These are phyloP conservation scores for Scyliorhinus canicula DNA, from an alignment of 2,797 vertebrate species.

Conservation along the genomic window DNA sequence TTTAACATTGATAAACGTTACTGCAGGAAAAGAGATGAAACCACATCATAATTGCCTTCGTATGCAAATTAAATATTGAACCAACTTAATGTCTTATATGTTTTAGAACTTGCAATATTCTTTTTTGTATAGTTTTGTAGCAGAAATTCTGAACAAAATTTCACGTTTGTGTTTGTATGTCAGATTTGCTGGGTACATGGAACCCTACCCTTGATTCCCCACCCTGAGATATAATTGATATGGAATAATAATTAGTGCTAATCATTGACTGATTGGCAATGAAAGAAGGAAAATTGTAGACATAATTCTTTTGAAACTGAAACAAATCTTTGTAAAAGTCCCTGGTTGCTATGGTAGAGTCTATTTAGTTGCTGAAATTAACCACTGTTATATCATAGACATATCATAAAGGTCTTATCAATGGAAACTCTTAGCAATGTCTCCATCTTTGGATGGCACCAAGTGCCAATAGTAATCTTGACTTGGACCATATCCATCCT, in stretches of 20 bases:
- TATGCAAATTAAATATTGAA: not conserved
- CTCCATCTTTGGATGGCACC: not conserved
- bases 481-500: not conserved
- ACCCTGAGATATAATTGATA: not conserved
- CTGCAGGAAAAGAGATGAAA: not conserved
- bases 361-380: not conserved
- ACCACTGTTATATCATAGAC: constrained; percentile 21
- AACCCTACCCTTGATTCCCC: not conserved
- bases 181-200: not conserved
- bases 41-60: not conserved
- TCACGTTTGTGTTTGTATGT: not conserved
- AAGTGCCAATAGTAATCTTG: not conserved
- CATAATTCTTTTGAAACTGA: not conserved
- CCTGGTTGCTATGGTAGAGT: constrained; percentile 9
- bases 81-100: not conserved
- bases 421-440: constrained; percentile 22
- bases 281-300: constrained; percentile 15
- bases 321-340: not conserved
- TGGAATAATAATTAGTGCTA: constrained; percentile 26
- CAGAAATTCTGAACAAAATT: not conserved
- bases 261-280: not conserved
- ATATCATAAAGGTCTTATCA: constrained; percentile 36
- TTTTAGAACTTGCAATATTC: not conserved
- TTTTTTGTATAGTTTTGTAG: not conserved
- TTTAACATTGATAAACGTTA: not conserved